Percentiles rank a stretch among this genome's conserved stretches.
Evolutionary conservation across 2,888 invertebrate species (phyloP).

Genomic region (Stictocephala bisonia): DNA sequence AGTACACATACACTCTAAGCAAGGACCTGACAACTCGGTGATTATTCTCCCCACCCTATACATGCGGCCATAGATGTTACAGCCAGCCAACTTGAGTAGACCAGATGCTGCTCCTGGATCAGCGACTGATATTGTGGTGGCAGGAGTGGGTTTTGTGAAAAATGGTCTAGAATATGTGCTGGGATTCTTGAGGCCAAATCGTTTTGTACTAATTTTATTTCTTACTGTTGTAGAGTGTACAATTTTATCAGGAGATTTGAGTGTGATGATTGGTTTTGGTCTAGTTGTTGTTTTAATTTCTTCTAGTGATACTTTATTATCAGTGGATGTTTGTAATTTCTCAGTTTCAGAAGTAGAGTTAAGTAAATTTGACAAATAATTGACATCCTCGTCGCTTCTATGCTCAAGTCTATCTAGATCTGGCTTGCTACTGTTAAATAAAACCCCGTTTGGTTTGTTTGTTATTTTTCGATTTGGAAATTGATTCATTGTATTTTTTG

Average conservation of each 20-base stretch:
- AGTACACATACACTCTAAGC: slow-evolving; percentile 87
- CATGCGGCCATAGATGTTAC: slow-evolving; percentile 91
- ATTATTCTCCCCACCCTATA: slow-evolving; percentile 86
- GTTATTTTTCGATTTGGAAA: no score
- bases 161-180: background rate
- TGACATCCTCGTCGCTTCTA: slow-evolving; percentile 9
- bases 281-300: no score
- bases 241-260: background rate
- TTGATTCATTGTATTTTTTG: no score
- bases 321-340: no score
- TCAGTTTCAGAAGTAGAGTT: no score
- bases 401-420: no score
- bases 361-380: no score
- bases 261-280: no score
- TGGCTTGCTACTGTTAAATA: background rate
- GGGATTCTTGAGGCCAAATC: background rate
- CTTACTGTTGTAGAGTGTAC: background rate
- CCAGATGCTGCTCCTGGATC: slow-evolving; percentile 51
- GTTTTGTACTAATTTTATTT: slow-evolving; percentile 7
- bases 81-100: slow-evolving; percentile 80
- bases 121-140: slow-evolving; percentile 32
- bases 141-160: slow-evolving; percentile 19
- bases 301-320: no score
- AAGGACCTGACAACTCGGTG: slow-evolving; percentile 82
- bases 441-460: background rate